A percentile compares a stretch with the other conserved stretches of the same genome.
These are phyloP conservation scores for Phaethornis superciliosus DNA, from an alignment of 2,113 vertebrate genomes.

Conservation along the genomic window DNA sequence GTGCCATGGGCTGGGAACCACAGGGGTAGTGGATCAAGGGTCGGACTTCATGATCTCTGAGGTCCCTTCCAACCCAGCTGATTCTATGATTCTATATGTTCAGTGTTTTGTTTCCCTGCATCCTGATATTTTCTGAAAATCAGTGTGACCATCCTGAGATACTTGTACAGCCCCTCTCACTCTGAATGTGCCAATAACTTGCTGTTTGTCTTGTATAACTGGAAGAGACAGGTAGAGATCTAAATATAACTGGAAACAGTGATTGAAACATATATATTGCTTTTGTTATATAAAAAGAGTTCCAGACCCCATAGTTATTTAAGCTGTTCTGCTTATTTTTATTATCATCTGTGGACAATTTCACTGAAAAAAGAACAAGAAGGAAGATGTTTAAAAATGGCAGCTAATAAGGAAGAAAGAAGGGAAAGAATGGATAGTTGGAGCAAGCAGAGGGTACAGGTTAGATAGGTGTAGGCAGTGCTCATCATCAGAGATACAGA, in stretches of 20 bases:
- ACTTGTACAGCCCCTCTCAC: background rate
- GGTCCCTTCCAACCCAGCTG: no score
- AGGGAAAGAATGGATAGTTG: background rate
- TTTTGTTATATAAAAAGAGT: background rate
- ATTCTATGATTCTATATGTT: no score
- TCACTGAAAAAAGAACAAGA: background rate
- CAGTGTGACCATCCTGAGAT: background rate
- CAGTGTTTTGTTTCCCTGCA: background rate
- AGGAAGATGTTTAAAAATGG: background rate
- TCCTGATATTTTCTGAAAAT: background rate
- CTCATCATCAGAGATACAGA: background rate
- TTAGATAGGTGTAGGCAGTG: background rate
- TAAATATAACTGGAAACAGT: background rate
- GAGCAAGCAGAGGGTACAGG: background rate
- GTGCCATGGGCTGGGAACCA: no score
- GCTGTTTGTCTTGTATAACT: background rate
- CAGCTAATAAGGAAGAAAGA: background rate
- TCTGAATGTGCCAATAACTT: conserved; percentile 49
- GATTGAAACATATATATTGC: background rate
- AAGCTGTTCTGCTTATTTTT: background rate
- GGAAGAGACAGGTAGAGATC: background rate
- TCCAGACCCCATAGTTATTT: background rate
- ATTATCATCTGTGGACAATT: background rate
- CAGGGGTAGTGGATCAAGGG: no score
- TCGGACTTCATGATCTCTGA: no score